Evolutionary conservation across 2,888 invertebrate genomes (phyloP), one percentile per base, ranked within the genome.

Genomic region (Caradrina clavipalpis): DNA sequence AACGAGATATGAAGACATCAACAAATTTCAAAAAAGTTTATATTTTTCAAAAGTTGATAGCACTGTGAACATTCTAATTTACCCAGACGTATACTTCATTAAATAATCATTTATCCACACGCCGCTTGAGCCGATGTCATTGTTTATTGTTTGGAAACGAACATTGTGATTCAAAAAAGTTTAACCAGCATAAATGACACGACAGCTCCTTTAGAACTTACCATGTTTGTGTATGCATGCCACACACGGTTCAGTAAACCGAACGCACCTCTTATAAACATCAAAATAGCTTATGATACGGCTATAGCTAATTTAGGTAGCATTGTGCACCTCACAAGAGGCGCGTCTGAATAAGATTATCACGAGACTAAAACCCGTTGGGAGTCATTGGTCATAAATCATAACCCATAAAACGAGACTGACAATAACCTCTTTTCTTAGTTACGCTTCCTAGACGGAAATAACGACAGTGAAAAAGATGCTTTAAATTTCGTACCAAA

Each of bases 301-400:
- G 90, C 93, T 91, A 88, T 91, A 94, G 94, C 95, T 96, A 96
- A 96, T 96, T 96, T 96, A 95, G 92, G 96, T 96, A 95, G 96
- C 96, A 96, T 96, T 96, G 96, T 96, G 90, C 90, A 91, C 89
- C 91, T 90, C 92, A 94, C 92, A 94, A 93, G 94, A 93, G 92
- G 91, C 87, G 90, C 89, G 91, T 89, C 89, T 95, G 94, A 95
- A 94, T 95, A 92, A 95, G 94, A 95, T 96, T 96, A 96, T 94
- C 95, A 94, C 86, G 90, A 89, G 88, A 88, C 89, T 88, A 92
- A 90, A 95, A 92, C 94, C 95, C 95, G 95, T 95, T 95, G 95
- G 96, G 94, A 96, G 95, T 95, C 95, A 94, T 92, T 90, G 93
- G 91, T 95, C 96, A 96, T 96, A 95, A 96, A 96, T 96, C 96